Evolutionary conservation across 2,113 vertebrate species (phyloP).

Genomic region (Marcusenius ussheri): DNA sequence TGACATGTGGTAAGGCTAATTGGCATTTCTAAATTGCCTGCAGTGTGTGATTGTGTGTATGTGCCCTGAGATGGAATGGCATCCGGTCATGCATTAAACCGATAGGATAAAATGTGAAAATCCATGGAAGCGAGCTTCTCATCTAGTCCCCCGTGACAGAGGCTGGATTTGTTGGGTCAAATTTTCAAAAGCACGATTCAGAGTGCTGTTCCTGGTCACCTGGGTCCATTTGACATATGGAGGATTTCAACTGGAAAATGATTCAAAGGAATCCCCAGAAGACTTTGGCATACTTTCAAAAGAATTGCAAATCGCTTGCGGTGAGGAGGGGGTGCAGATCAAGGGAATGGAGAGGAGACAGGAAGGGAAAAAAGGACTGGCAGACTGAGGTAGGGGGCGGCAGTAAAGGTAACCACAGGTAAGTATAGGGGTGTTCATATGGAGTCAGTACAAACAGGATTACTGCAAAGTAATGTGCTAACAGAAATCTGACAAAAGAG

Average conservation of each 20-base stretch:
- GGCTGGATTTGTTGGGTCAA: neutral
- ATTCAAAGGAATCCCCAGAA: neutral
- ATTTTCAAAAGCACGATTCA: neutral
- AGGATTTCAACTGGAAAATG: slow-evolving; percentile 16
- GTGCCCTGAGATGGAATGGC: neutral
- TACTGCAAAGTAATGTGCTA: neutral
- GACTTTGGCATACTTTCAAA: slow-evolving; percentile 1
- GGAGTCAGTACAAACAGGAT: neutral
- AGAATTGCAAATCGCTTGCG: neutral
- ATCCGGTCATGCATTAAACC: neutral
- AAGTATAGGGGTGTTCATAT: neutral
- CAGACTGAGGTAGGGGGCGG: neutral
- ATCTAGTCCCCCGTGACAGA: neutral
- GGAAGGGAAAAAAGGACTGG: neutral
- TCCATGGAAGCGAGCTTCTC: neutral
- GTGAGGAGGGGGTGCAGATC: neutral
- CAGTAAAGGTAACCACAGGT: neutral
- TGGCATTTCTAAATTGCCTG: neutral
- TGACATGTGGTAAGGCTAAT: neutral
- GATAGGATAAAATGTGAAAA: neutral
- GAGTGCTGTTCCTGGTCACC: neutral
- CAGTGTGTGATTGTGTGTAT: neutral
- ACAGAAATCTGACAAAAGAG: neutral
- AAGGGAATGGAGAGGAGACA: neutral
- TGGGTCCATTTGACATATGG: slow-evolving; percentile 22